Conservation (phyloP, 2,113 vertebrate species). For the Pholis gunnellus region DNA sequence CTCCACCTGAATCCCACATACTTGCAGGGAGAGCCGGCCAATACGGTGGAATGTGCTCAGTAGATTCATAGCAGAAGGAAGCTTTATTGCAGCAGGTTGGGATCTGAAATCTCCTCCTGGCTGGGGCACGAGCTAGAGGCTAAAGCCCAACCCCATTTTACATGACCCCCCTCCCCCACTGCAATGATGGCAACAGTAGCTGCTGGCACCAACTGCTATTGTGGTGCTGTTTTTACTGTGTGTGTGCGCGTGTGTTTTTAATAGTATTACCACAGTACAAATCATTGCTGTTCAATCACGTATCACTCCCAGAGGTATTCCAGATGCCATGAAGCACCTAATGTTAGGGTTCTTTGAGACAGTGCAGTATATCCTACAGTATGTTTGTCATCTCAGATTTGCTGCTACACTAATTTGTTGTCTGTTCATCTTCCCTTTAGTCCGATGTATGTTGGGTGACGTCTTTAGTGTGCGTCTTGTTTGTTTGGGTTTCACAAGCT, state of each 20-base stretch:
- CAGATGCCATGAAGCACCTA: neutral
- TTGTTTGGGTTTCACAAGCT: slow-evolving; percentile 27
- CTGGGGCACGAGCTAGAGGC: slow-evolving; percentile 56
- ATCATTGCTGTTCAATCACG: neutral
- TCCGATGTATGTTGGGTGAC: neutral
- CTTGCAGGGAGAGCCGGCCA: slow-evolving; percentile 47
- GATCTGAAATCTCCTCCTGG: slow-evolving; percentile 64
- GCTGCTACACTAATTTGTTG: neutral
- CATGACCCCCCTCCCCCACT: slow-evolving; percentile 68
- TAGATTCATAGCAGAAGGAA: slow-evolving; percentile 41
- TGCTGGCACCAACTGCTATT: slow-evolving; percentile 68
- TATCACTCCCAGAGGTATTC: neutral
- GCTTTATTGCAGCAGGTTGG: slow-evolving; percentile 61
- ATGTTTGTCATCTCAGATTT: slow-evolving; percentile 13
- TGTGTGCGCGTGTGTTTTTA: neutral
- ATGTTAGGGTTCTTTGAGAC: neutral
- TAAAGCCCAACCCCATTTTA: slow-evolving; percentile 67
- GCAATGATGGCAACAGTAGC: slow-evolving; percentile 65
- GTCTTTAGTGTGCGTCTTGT: neutral
- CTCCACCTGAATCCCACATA: slow-evolving; percentile 64
- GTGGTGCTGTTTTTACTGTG: slow-evolving; percentile 31
- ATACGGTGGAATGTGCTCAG: slow-evolving; percentile 43
- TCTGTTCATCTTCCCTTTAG: neutral
- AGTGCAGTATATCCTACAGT: neutral
- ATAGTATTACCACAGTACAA: slow-evolving; percentile 7